Conservation (phyloP, 2,113 vertebrate genomes). For the Vanacampus margaritifer region DNA sequence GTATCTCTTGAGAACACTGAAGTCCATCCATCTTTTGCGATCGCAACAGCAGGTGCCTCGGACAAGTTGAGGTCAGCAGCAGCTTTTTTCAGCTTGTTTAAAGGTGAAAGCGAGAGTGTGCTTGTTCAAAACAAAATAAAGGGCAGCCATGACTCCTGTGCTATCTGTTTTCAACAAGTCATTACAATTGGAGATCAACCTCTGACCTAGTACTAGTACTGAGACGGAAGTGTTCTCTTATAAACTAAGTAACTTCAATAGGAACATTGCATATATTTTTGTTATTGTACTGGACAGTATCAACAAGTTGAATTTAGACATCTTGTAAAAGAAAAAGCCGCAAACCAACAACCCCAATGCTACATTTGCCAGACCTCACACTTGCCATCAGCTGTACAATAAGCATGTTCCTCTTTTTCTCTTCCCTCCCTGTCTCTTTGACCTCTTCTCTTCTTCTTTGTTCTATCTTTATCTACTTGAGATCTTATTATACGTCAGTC, state of each 20-base stretch:
- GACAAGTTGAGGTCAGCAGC: not conserved
- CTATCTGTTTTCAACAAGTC: not conserved
- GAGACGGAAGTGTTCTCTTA: not conserved
- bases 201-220: not conserved
- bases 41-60: not conserved
- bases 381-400: slow-evolving; percentile 51
- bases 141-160: not conserved
- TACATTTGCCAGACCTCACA: slow-evolving; percentile 45
- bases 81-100: not conserved
- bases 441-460: slow-evolving; percentile 13
- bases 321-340: slow-evolving; percentile 38
- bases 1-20: not conserved
- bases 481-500: slow-evolving; percentile 10
- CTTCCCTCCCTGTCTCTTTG: slow-evolving; percentile 26
- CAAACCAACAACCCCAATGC: slow-evolving; percentile 45
- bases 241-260: not conserved
- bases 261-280: not conserved
- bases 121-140: not conserved
- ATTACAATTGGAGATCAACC: not conserved
- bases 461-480: not conserved
- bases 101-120: not conserved
- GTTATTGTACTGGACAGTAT: not conserved
- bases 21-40: not conserved
- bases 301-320: slow-evolving; percentile 6
- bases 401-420: slow-evolving; percentile 36